These are phyloP conservation scores for Spilogale gracilis DNA, from an alignment of 2,113 vertebrate species.

Conservation along the genomic window DNA sequence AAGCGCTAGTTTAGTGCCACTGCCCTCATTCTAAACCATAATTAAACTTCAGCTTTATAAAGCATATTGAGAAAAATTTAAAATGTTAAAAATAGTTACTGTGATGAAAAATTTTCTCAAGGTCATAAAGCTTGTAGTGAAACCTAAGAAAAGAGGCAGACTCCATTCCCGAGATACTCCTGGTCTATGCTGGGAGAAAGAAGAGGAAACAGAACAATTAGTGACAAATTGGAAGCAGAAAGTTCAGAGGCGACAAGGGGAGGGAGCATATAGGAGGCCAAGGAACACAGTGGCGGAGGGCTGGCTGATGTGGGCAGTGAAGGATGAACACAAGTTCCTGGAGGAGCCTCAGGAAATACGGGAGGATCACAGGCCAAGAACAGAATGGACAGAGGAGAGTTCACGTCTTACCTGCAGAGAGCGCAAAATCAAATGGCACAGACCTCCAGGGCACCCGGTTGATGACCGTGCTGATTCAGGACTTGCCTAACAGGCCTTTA, in stretches of 20 bases:
- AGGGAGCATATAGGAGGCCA: neutral
- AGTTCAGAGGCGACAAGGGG: neutral
- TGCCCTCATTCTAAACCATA: neutral
- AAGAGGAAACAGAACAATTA: neutral
- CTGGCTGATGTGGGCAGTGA: neutral
- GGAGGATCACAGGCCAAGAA: neutral
- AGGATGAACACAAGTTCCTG: neutral
- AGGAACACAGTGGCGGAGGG: neutral
- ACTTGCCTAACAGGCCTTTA: neutral
- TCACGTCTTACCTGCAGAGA: neutral
- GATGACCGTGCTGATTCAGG: neutral
- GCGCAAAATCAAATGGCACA: neutral
- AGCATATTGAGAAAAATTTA: slow-evolving; percentile 2
- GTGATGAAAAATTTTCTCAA: neutral
- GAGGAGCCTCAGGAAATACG: neutral
- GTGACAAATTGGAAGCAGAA: neutral
- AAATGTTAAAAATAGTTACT: slow-evolving; percentile 5
- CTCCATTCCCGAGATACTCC: neutral
- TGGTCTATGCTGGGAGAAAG: neutral
- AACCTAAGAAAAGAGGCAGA: neutral
- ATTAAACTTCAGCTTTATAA: slow-evolving; percentile 5
- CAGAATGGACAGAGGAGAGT: neutral
- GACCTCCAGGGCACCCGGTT: neutral
- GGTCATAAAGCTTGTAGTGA: neutral
- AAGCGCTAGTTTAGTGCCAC: neutral